These are phyloP conservation scores for Dromaius novaehollandiae DNA, from an alignment of 2,113 vertebrate genomes.

Conservation along the genomic window DNA sequence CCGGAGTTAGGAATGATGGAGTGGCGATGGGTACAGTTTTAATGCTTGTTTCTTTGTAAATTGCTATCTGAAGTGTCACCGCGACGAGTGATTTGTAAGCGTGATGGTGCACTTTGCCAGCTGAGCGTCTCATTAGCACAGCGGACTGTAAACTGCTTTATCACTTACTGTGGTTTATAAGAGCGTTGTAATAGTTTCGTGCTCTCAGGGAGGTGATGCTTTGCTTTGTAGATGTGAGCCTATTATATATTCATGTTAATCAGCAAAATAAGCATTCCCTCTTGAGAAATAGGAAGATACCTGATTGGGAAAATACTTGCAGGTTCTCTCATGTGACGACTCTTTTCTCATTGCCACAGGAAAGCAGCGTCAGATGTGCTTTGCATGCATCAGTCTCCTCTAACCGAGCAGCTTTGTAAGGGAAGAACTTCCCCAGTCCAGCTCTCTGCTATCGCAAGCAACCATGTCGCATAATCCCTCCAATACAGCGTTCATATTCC, in stretches of 20 bases:
- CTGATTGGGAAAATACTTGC: background rate
- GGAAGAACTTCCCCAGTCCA: background rate
- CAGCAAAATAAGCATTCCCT: background rate
- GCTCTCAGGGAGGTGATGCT: constrained; percentile 48
- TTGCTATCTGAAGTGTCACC: constrained; percentile 2
- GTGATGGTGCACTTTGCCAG: constrained; percentile 5
- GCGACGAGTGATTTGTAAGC: constrained; percentile 33
- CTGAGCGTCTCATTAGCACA: constrained; percentile 20
- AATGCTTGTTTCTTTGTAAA: constrained; percentile 10
- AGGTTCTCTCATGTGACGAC: background rate
- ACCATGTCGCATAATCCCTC: fast-evolving
- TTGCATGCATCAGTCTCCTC: background rate
- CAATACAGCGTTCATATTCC: background rate
- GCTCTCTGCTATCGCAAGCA: background rate
- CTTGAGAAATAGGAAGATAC: background rate
- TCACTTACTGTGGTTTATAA: background rate
- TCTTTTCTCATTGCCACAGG: background rate
- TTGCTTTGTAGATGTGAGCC: background rate
- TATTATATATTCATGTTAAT: background rate
- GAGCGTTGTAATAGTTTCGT: constrained; percentile 29
- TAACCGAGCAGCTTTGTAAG: background rate
- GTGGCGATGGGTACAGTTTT: background rate
- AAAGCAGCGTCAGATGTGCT: background rate
- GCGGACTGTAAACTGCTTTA: background rate
- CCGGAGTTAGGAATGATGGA: constrained; percentile 2